Evolutionary conservation across 2,113 vertebrate species (phyloP).

Genomic region (Oceanodroma tethys): DNA sequence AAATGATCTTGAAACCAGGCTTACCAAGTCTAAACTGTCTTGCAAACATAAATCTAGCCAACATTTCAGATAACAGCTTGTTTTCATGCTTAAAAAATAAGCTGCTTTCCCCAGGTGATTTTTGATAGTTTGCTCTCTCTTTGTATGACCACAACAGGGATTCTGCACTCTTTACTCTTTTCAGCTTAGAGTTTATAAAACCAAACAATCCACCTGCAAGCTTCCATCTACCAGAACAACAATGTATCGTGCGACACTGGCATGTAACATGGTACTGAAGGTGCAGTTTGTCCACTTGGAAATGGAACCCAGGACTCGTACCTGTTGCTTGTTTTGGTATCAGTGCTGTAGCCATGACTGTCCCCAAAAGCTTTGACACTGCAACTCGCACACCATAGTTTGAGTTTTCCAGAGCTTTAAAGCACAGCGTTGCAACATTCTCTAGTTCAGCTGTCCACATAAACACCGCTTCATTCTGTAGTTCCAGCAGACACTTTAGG

Average conservation of each 20-base stretch:
- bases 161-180: not conserved
- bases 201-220: not conserved
- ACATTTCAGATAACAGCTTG: not conserved
- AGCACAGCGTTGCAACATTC: conserved; percentile 93
- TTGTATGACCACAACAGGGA: not conserved
- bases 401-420: conserved; percentile 95
- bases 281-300: not conserved
- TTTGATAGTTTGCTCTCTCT: not conserved
- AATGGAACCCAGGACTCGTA: conserved; percentile 13
- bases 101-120: not conserved
- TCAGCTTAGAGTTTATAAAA: not conserved
- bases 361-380: conserved; percentile 94
- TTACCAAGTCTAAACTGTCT: not conserved
- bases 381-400: conserved; percentile 95
- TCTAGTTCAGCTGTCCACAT: conserved; percentile 99
- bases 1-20: not conserved
- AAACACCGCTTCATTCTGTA: conserved; percentile 97
- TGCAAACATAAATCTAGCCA: not conserved
- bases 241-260: fast-evolving
- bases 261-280: not conserved
- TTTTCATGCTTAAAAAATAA: not conserved
- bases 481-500: conserved; percentile 89
- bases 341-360: conserved; percentile 94
- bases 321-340: conserved; percentile 98
- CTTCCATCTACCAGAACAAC: not conserved